phyloP scores from a whole-genome alignment of 1,140 invertebrate species.

The Drosophila sproati region DNA sequence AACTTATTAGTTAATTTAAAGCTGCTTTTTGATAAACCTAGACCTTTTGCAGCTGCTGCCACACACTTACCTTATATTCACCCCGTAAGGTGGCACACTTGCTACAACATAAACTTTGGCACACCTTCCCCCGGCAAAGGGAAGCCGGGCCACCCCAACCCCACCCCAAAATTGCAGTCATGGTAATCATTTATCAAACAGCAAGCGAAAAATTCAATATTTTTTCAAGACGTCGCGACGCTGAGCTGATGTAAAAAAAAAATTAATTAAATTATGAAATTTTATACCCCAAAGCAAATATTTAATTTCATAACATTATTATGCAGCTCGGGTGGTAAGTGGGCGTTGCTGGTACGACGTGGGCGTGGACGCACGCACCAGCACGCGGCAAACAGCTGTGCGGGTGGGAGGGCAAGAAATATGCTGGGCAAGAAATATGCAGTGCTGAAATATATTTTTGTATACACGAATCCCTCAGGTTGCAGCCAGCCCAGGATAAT shows the following conservation, averaged over 20 bases:
- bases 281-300: constrained; percentile 80
- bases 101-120: constrained; percentile 2
- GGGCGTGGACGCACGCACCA: constrained; percentile 72
- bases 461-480: constrained; percentile 58
- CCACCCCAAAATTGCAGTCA: constrained; percentile 51
- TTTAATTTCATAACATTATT: constrained; percentile 83
- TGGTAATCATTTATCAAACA: constrained; percentile 79
- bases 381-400: constrained; percentile 52
- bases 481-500: constrained; percentile 71
- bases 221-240: constrained; percentile 60
- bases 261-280: constrained; percentile 82
- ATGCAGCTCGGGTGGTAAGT: constrained; percentile 51
- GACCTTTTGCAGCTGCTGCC: constrained; percentile 16
- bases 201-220: constrained; percentile 76
- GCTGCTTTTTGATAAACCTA: background rate
- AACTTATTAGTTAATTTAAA: background rate
- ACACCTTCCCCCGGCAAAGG: background rate
- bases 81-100: constrained; percentile 22
- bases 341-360: constrained; percentile 44
- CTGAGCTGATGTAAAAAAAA: constrained; percentile 65
- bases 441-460: constrained; percentile 47
- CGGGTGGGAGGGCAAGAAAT: constrained; percentile 26
- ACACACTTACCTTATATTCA: constrained; percentile 21
- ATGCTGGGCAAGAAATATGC: constrained; percentile 48
- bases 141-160: background rate